Evolutionary conservation across 2,797 vertebrate species (phyloP).

Genomic region (Morelia viridis): DNA sequence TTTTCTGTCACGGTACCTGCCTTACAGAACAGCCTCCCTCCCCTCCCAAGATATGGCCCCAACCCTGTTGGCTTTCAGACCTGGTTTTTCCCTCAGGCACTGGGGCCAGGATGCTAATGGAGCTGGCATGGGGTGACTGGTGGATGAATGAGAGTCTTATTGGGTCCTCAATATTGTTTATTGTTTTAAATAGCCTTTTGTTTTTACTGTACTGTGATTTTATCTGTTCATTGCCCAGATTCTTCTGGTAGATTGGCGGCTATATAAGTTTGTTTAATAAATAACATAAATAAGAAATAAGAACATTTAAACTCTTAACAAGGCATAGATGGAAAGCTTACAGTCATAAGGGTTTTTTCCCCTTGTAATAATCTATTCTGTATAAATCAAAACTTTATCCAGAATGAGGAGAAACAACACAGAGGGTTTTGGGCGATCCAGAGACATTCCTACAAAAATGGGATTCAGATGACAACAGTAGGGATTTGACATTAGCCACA

Average conservation of each 20-base stretch:
- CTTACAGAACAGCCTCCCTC: neutral
- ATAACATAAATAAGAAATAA: neutral
- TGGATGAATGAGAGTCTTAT: neutral
- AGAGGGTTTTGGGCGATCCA: neutral
- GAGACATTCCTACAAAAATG: neutral
- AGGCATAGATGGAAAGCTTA: neutral
- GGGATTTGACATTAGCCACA: neutral
- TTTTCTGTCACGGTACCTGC: neutral
- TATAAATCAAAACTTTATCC: neutral
- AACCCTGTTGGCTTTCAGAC: neutral
- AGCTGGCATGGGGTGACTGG: neutral
- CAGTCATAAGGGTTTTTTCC: neutral
- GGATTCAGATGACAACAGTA: neutral
- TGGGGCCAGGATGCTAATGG: neutral
- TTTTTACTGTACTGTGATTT: neutral
- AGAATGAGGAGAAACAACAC: neutral
- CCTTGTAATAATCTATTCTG: neutral
- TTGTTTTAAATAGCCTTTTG: neutral
- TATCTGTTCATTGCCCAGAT: neutral
- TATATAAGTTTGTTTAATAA: neutral
- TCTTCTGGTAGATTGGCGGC: neutral
- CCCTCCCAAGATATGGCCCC: neutral
- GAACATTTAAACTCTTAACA: neutral
- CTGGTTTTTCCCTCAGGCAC: neutral
- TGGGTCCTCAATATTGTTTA: neutral